These are phyloP conservation scores for Rostratula benghalensis DNA, from an alignment of 2,113 vertebrate genomes.

Conservation along the genomic window DNA sequence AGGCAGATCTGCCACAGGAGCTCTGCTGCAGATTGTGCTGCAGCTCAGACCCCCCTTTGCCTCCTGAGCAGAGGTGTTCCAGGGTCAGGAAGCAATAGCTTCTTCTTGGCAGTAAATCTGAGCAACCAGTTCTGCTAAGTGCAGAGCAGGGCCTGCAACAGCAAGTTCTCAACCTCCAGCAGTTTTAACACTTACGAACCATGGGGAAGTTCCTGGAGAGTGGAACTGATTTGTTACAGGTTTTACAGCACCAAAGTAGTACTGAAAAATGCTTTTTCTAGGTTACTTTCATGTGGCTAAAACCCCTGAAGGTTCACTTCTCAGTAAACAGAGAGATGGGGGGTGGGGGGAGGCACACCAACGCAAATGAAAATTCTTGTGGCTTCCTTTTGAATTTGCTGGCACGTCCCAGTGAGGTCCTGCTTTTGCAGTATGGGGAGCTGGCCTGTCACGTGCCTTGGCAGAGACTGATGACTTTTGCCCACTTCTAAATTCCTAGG, in stretches of 20 bases:
- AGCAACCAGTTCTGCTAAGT: background rate
- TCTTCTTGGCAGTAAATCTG: background rate
- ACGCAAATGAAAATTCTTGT: constrained; percentile 52
- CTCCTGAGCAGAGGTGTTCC: background rate
- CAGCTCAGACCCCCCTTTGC: background rate
- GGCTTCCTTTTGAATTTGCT: constrained; percentile 32
- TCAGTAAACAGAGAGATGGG: constrained; percentile 8
- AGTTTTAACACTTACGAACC: background rate
- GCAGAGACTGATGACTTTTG: background rate
- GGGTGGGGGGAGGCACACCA: background rate
- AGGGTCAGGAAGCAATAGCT: background rate
- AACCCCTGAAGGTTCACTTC: constrained; percentile 12
- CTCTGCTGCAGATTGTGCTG: background rate
- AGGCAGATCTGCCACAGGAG: background rate
- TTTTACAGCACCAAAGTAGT: background rate
- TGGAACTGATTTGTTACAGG: background rate
- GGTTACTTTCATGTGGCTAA: constrained; percentile 48
- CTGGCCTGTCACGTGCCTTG: background rate
- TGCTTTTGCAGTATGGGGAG: background rate
- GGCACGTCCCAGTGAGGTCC: background rate
- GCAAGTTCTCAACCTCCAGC: constrained; percentile 6
- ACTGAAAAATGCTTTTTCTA: constrained; percentile 24
- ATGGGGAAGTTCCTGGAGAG: constrained; percentile 7
- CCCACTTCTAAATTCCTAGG: background rate
- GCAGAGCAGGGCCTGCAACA: background rate